These are phyloP conservation scores for Pelecanus crispus DNA, from an alignment of 2,113 vertebrate genomes.

Conservation along the genomic window DNA sequence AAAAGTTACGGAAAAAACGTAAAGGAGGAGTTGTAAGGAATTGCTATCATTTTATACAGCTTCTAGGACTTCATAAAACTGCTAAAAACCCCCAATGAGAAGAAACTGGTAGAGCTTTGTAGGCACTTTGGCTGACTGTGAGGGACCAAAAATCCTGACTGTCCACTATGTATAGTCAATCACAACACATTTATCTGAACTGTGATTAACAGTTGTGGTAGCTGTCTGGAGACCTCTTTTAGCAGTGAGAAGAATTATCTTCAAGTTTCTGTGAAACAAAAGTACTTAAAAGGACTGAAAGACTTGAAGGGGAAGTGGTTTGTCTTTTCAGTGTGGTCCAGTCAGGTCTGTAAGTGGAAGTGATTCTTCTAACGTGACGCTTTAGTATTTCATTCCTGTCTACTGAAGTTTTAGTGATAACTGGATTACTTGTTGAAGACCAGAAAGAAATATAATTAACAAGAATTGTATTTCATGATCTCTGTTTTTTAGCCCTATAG, in stretches of 20 bases:
- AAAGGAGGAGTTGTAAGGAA: background rate
- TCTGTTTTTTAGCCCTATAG: background rate
- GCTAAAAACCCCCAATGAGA: background rate
- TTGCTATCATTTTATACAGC: background rate
- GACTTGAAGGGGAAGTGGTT: background rate
- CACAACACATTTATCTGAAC: background rate
- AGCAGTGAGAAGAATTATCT: background rate
- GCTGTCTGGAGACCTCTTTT: background rate
- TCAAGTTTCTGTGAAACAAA: background rate
- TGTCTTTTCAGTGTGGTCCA: background rate
- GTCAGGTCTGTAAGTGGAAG: background rate
- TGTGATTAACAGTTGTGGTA: background rate
- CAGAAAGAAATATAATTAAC: background rate
- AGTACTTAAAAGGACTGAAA: background rate
- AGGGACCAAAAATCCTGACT: background rate
- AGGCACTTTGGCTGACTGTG: background rate
- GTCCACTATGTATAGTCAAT: background rate
- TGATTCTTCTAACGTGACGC: background rate
- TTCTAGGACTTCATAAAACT: background rate
- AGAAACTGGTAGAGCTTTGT: background rate
- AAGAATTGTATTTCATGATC: background rate
- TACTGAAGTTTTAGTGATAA: background rate
- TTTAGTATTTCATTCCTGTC: background rate
- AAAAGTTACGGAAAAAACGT: background rate
- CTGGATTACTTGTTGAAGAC: background rate